These are phyloP conservation scores for Cordilura impudica DNA, from an alignment of 2,888 invertebrate species.

Conservation along the genomic window DNA sequence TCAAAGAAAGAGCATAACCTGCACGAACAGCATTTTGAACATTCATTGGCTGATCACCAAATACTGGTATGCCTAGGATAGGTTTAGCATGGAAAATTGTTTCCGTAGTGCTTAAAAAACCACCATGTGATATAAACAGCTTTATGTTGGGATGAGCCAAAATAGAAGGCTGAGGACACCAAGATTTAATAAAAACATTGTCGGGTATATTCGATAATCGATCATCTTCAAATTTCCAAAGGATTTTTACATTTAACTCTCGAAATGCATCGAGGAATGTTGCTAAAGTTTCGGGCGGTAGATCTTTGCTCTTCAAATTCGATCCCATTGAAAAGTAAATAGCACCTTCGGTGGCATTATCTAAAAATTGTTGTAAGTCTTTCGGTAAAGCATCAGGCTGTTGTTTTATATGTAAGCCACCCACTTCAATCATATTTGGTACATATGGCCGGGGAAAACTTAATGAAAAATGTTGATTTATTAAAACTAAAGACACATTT, in stretches of 20 bases:
- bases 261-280: constrained; percentile 64
- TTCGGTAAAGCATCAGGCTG: constrained; percentile 68
- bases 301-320: too few species aligned
- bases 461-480: constrained; percentile 70
- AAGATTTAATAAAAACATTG: too few species aligned
- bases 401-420: constrained; percentile 73
- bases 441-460: constrained; percentile 71
- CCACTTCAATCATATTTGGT: constrained; percentile 76
- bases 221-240: not conserved
- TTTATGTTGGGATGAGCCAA: constrained; percentile 76
- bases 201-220: not conserved
- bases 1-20: constrained; percentile 73
- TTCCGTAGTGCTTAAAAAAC: constrained; percentile 75
- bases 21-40: constrained; percentile 73
- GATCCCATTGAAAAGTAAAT: too few species aligned
- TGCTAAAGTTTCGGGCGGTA: constrained; percentile 64
- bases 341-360: constrained; percentile 68
- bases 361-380: constrained; percentile 74
- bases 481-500: constrained; percentile 70
- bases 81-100: constrained; percentile 76
- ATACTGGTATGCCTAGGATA: constrained; percentile 77
- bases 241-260: not conserved
- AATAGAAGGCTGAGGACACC: constrained; percentile 74
- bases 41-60: constrained; percentile 78
- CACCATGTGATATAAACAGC: constrained; percentile 76